These are phyloP conservation scores for Selenia dentaria DNA, from an alignment of 2,888 invertebrate species.

Conservation along the genomic window DNA sequence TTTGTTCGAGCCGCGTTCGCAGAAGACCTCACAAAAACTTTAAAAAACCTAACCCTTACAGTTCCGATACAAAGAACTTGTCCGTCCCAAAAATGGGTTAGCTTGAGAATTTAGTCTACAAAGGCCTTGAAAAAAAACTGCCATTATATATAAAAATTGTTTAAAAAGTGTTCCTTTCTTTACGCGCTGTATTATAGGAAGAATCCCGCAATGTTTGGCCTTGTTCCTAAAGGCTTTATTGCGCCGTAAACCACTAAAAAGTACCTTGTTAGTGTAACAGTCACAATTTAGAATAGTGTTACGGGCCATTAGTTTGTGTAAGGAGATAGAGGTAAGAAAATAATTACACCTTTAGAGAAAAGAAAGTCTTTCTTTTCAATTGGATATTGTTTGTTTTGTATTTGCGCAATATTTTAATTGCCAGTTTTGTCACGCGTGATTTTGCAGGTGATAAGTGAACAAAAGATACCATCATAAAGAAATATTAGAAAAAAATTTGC, in stretches of 20 bases:
- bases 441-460: slow-evolving; percentile 60
- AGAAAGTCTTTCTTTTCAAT: slow-evolving; percentile 76
- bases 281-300: slow-evolving; percentile 70
- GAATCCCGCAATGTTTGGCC: slow-evolving; percentile 79
- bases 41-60: slow-evolving; percentile 75
- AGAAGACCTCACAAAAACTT: slow-evolving; percentile 67
- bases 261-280: slow-evolving; percentile 63
- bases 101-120: slow-evolving; percentile 17
- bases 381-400: slow-evolving; percentile 51
- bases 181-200: slow-evolving; percentile 35
- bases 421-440: slow-evolving; percentile 53
- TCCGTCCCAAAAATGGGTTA: slow-evolving; percentile 32
- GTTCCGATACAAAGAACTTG: slow-evolving; percentile 53
- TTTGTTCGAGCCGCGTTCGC: slow-evolving; percentile 77
- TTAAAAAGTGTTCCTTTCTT: slow-evolving; percentile 29
- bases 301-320: slow-evolving; percentile 65
- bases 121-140: slow-evolving; percentile 20
- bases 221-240: slow-evolving; percentile 75
- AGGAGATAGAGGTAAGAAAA: slow-evolving; percentile 64
- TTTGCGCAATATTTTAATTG: slow-evolving; percentile 65
- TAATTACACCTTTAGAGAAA: slow-evolving; percentile 72
- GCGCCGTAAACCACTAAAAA: slow-evolving; percentile 80
- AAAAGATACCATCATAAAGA: slow-evolving; percentile 30
- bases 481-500: slow-evolving; percentile 40
- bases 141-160: slow-evolving; percentile 28